Base-by-base conservation (phyloP, 2,113 vertebrate species). In the Acrocephalus arundinaceus region DNA sequence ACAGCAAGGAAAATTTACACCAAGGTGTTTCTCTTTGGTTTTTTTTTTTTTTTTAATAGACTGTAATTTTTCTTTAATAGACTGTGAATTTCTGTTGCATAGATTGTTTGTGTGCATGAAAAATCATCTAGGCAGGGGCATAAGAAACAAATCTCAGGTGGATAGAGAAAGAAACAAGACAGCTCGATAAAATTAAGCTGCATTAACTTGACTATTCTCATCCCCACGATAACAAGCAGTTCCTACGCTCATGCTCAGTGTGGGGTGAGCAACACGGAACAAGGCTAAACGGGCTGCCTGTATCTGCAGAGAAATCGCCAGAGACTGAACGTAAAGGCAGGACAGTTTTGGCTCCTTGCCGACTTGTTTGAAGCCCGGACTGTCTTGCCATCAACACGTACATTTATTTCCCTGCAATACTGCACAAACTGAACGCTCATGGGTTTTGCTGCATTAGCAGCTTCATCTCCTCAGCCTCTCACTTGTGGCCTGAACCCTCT, bases 221-320 rank as follows among this genome's bases (percentile, higher is more conserved):
- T 48, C 8, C 51, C 33, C 16, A 11, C 0, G 0, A 48, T 30
- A 58, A 8, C 20, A 58, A 7, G 18, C 46, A 43, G 58, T 21
- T 31, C 30, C 28, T 33, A 61, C 8, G 5, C 35, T 22, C 2
- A 0, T 35, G 46, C 23, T 79, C n/a, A 37, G 12, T 0, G 4
- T 3, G 52, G 15, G 31, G 18, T 14, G 19, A 68, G 27, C 45
- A 45, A 52, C 63, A 48, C 1, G 28, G 39, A 61, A 37, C 55
- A 79, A 68, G 43, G 41, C 11, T 35, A 25, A 78, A 61, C 1
- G 6, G 10, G 8, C 76, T 90, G 61, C 37, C 35, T 31, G 3
- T 30, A 30, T 17, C 45, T 57, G 43, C 37, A 82, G 41, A 45
- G 46, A 75, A 86, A 45, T 51, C 7, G 0, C 7, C 45, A 65